Percentiles rank a stretch among this genome's conserved stretches.
These are phyloP conservation scores for Bradypodion pumilum DNA, from an alignment of 2,797 vertebrate species.

Conservation along the genomic window DNA sequence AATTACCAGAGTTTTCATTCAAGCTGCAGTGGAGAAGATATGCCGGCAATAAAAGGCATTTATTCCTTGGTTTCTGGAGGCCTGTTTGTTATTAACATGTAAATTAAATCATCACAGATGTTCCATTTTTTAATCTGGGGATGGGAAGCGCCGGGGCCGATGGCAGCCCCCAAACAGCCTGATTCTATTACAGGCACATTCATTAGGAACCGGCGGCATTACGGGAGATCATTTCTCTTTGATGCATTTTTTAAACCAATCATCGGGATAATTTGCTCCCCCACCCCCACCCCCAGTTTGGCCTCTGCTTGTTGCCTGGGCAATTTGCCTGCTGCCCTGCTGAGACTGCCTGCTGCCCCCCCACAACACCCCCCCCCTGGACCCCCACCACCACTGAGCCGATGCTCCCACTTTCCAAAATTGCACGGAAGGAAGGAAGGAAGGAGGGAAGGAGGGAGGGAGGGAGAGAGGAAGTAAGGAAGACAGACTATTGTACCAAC, in stretches of 20 bases:
- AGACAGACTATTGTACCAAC: too few species aligned
- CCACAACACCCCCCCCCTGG: too few species aligned
- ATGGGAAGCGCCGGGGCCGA: slow-evolving; percentile 86
- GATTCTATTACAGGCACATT: slow-evolving; percentile 93
- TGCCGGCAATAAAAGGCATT: slow-evolving; percentile 96
- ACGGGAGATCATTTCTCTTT: slow-evolving; percentile 75
- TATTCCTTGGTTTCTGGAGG: slow-evolving; percentile 97
- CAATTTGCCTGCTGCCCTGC: slow-evolving; percentile 32
- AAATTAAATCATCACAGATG: slow-evolving; percentile 99
- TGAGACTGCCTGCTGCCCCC: background rate
- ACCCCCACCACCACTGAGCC: rapidly evolving
- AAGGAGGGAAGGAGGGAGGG: slow-evolving; percentile 42
- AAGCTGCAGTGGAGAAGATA: slow-evolving; percentile 92
- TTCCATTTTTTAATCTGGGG: slow-evolving; percentile 98
- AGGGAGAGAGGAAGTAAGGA: too few species aligned
- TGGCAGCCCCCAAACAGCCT: slow-evolving; percentile 84
- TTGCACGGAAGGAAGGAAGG: too few species aligned
- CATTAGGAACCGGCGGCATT: slow-evolving; percentile 86
- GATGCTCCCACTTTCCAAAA: background rate
- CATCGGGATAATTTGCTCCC: slow-evolving; percentile 77
- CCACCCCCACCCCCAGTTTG: slow-evolving; percentile 68
- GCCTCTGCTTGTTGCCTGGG: slow-evolving; percentile 63
- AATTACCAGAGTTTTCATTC: slow-evolving; percentile 95
- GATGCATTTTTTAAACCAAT: slow-evolving; percentile 75
- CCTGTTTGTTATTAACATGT: slow-evolving; percentile 99